Evolutionary conservation across 2,888 invertebrate genomes (phyloP).

Genomic region (Drosophila paramelanica): DNA sequence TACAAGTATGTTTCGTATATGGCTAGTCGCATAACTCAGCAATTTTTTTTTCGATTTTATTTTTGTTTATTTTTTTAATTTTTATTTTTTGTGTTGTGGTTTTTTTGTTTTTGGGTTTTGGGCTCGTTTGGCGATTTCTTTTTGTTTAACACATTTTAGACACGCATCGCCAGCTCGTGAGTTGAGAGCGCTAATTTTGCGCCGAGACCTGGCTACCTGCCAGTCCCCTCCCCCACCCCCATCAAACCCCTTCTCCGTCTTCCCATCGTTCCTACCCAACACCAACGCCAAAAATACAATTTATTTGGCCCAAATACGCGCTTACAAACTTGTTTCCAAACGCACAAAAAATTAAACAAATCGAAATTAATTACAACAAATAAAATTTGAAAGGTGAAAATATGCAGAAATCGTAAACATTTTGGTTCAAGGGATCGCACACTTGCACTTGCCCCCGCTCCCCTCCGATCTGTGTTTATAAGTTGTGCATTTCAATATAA

Average conservation of each 20-base stretch:
- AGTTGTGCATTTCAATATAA: constrained; percentile 58
- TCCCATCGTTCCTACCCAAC: not conserved
- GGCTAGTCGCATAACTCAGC: constrained; percentile 49
- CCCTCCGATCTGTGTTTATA: constrained; percentile 29
- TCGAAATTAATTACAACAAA: no score
- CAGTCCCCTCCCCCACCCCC: not conserved
- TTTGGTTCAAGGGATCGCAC: constrained; percentile 4
- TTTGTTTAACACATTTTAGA: constrained; percentile 68
- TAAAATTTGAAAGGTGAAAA: constrained; percentile 52
- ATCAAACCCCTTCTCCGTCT: not conserved
- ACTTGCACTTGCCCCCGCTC: no score
- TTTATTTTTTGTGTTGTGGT: not conserved
- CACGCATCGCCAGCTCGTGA: constrained; percentile 40
- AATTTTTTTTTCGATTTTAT: constrained; percentile 14
- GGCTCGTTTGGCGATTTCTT: constrained; percentile 63
- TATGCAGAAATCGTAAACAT: constrained; percentile 55
- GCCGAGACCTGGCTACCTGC: not conserved
- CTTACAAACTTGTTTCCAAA: constrained; percentile 39
- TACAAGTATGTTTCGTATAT: constrained; percentile 43
- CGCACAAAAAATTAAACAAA: not conserved
- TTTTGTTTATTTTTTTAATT: constrained; percentile 2
- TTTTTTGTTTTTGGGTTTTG: constrained; percentile 22
- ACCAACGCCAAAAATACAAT: constrained; percentile 6
- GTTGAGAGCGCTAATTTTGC: constrained; percentile 43
- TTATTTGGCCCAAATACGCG: constrained; percentile 50